Evolutionary conservation across 37 sponge, comb jelly and placozoan species (phyloP).

Genomic region (Halichondria panicea): DNA sequence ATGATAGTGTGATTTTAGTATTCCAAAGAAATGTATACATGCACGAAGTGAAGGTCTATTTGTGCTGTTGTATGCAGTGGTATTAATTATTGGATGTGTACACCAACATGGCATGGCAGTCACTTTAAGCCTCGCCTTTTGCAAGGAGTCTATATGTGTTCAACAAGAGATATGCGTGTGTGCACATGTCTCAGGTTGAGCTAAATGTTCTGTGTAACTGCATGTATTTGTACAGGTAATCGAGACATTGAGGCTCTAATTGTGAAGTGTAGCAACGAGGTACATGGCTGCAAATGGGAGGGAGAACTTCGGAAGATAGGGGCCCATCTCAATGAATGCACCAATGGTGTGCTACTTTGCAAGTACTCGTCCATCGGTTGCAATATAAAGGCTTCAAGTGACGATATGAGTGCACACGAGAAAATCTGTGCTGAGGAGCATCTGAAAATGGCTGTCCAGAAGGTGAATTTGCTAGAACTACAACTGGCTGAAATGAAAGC

Average conservation of each 20-base stretch:
- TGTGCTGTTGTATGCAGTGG: too few species aligned
- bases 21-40: too few species aligned
- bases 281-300: constrained; percentile 10
- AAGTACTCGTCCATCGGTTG: constrained; percentile 1
- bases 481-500: background rate
- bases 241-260: constrained; percentile 5
- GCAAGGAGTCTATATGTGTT: too few species aligned
- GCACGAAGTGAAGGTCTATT: too few species aligned
- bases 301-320: constrained; percentile 25
- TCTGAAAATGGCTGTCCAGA: background rate
- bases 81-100: too few species aligned
- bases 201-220: too few species aligned
- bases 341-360: background rate
- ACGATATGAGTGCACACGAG: background rate
- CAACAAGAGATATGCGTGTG: too few species aligned
- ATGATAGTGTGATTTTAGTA: too few species aligned
- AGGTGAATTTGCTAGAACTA: background rate
- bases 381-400: background rate
- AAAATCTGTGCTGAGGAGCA: background rate
- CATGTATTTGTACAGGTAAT: constrained; percentile 2
- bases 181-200: too few species aligned
- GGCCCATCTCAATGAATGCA: background rate
- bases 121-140: too few species aligned
- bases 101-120: too few species aligned
- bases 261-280: constrained; percentile 9